Evolutionary conservation across 2,797 vertebrate species (phyloP).

Genomic region (Cheirogaleus major): DNA sequence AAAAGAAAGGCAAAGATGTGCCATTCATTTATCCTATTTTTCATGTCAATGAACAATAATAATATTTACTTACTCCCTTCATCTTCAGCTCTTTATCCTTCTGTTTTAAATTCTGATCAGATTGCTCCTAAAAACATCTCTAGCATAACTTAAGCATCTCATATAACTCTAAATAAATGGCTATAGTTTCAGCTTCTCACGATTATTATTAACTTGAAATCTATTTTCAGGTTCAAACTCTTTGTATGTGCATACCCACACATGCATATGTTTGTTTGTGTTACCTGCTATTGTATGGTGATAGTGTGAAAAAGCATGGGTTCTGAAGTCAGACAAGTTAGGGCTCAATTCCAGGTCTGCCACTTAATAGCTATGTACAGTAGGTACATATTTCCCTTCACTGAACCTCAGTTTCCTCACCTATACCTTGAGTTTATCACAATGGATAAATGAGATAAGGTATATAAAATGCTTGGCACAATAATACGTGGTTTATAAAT

Average conservation of each 20-base stretch:
- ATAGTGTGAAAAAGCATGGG: not conserved
- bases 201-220: conserved; percentile 46
- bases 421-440: not conserved
- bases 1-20: not conserved
- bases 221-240: not conserved
- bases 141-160: conserved; percentile 39
- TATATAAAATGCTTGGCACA: not conserved
- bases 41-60: conserved; percentile 25
- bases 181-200: not conserved
- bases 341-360: not conserved
- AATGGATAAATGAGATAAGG: not conserved
- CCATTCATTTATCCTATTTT: not conserved
- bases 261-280: not conserved
- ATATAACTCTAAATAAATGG: conserved; percentile 38
- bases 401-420: not conserved
- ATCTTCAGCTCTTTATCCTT: not conserved
- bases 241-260: not conserved
- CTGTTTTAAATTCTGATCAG: conserved; percentile 38
- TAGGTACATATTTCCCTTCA: not conserved
- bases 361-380: not conserved
- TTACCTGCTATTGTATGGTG: not conserved
- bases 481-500: not conserved
- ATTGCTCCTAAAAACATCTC: not conserved
- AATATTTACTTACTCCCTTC: conserved; percentile 21
- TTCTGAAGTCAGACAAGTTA: not conserved